Percentiles rank a stretch among this genome's conserved stretches.
Evolutionary conservation across 2,797 vertebrate genomes (phyloP).

Genomic region (Furcifer pardalis): DNA sequence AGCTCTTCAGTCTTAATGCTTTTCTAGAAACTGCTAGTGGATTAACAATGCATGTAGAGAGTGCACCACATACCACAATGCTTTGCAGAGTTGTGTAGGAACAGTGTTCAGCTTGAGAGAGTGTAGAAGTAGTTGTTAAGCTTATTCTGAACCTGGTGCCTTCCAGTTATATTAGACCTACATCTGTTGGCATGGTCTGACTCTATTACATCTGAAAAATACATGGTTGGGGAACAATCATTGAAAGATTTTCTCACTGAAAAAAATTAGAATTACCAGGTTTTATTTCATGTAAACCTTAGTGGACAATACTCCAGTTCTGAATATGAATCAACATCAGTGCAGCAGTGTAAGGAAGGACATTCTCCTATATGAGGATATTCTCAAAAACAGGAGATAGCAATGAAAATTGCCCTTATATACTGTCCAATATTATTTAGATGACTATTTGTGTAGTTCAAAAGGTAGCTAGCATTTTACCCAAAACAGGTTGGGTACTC

Average conservation of each 20-base stretch:
- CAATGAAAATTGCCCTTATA: too few relatives aligned
- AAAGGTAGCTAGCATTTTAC: too few relatives aligned
- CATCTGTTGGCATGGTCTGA: background rate
- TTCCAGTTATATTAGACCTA: background rate
- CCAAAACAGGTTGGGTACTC: too few relatives aligned
- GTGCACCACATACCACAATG: constrained; percentile 36
- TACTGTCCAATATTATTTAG: too few relatives aligned
- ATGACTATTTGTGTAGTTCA: too few relatives aligned
- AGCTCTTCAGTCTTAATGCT: background rate
- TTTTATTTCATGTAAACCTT: too few relatives aligned
- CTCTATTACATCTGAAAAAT: background rate
- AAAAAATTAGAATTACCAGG: too few relatives aligned
- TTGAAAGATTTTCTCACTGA: background rate
- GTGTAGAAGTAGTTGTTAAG: background rate
- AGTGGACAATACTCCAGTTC: too few relatives aligned
- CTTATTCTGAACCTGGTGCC: background rate
- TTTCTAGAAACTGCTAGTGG: background rate
- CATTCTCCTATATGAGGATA: background rate
- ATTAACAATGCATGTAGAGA: constrained; percentile 45
- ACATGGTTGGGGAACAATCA: background rate
- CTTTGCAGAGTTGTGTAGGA: constrained; percentile 23
- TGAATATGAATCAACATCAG: background rate
- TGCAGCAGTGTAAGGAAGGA: background rate
- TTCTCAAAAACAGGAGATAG: background rate
- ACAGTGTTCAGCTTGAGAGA: constrained; percentile 61